Evolutionary conservation across 1,140 invertebrate species (phyloP).

Genomic region (Acromyrmex echinatior): DNA sequence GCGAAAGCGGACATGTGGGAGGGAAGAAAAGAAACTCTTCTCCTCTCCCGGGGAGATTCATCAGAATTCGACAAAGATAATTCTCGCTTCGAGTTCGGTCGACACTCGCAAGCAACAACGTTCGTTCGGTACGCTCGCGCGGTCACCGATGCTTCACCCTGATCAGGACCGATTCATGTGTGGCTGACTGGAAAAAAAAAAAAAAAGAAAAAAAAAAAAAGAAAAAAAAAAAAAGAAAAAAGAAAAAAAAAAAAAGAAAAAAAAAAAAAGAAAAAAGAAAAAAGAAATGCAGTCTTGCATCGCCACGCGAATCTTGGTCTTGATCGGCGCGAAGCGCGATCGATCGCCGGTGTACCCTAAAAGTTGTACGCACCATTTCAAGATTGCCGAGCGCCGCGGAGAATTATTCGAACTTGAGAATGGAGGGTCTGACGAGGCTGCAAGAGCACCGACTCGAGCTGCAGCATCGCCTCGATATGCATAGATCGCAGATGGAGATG

Average conservation of each 20-base stretch:
- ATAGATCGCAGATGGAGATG: constrained; percentile 86
- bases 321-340: constrained; percentile 41
- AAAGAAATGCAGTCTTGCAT: background rate
- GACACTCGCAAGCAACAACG: constrained; percentile 20
- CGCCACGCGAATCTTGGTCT: background rate
- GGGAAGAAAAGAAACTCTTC: background rate
- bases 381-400: constrained; percentile 84
- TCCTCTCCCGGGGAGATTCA: constrained; percentile 29
- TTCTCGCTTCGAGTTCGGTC: constrained; percentile 26
- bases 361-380: constrained; percentile 80
- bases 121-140: constrained; percentile 79
- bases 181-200: background rate
- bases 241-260: background rate
- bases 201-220: background rate
- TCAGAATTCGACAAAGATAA: constrained; percentile 15
- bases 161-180: constrained; percentile 20
- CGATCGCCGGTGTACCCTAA: constrained; percentile 49
- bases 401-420: constrained; percentile 86
- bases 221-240: background rate
- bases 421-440: constrained; percentile 86
- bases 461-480: constrained; percentile 85
- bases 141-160: constrained; percentile 63
- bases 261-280: background rate
- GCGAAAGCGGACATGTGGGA: constrained; percentile 8
- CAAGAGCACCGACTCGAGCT: constrained; percentile 86